phyloP scores from a whole-genome alignment of 2,113 vertebrate species.

The Ailurus styani region DNA sequence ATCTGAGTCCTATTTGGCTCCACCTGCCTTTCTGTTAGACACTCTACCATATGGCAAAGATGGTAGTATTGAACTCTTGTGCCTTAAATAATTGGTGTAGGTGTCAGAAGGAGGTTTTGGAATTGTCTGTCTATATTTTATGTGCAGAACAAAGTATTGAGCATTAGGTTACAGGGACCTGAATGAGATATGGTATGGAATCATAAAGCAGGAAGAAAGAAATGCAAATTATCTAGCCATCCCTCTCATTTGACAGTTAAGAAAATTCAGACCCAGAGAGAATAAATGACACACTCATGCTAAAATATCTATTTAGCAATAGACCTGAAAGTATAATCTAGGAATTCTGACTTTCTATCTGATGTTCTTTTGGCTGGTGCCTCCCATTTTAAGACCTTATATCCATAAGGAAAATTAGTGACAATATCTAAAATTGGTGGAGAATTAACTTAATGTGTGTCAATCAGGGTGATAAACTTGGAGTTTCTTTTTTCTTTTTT shows the following conservation, averaged over 20 bases:
- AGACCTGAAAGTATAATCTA: not conserved
- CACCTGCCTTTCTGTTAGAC: not conserved
- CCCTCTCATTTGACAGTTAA: constrained; percentile 22
- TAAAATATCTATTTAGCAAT: constrained; percentile 10
- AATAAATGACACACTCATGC: not conserved
- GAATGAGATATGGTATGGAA: not conserved
- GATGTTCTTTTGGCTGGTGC: not conserved
- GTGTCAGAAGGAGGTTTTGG: constrained; percentile 25
- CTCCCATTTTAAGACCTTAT: not conserved
- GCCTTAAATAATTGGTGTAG: constrained; percentile 16
- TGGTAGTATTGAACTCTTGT: not conserved
- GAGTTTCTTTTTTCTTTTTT: too few relatives aligned
- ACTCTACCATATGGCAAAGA: constrained; percentile 35
- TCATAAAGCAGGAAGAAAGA: not conserved
- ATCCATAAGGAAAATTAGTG: not conserved
- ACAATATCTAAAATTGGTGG: not conserved
- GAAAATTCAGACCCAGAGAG: not conserved
- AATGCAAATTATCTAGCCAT: not conserved
- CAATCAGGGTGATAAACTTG: not conserved
- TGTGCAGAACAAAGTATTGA: constrained; percentile 6
- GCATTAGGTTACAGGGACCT: not conserved
- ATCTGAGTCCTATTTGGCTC: constrained; percentile 22
- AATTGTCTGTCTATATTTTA: constrained; percentile 29
- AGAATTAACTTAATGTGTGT: not conserved
- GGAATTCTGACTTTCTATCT: constrained; percentile 16